Percentiles rank a stretch among this genome's conserved stretches.
Evolutionary conservation across 1,140 invertebrate genomes (phyloP).

Genomic region (Papilio polytes): DNA sequence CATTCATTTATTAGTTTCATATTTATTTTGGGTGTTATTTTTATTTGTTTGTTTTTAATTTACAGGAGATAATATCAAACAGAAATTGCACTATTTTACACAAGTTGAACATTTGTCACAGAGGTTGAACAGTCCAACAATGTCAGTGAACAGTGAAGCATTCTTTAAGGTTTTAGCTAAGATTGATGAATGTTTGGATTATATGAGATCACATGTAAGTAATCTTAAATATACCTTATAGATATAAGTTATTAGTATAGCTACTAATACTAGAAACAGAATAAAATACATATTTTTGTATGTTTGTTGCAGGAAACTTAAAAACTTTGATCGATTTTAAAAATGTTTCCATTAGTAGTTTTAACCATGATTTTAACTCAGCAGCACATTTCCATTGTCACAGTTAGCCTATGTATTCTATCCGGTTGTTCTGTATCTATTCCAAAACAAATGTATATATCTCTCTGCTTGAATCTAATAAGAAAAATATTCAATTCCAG

Average conservation of each 20-base stretch:
- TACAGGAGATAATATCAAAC: constrained; percentile 88
- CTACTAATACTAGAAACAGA: too few species aligned
- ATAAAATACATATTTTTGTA: too few species aligned
- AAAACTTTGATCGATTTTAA: not conserved
- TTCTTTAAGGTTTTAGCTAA: constrained; percentile 92
- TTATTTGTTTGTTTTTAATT: constrained; percentile 31
- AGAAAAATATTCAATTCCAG: constrained; percentile 57
- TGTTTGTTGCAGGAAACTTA: too few species aligned
- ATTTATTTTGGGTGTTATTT: not conserved
- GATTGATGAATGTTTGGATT: constrained; percentile 94
- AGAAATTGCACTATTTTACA: constrained; percentile 93
- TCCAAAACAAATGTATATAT: too few species aligned
- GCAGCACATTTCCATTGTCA: too few species aligned
- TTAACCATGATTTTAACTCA: not conserved
- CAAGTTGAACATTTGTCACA: constrained; percentile 92
- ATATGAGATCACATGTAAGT: constrained; percentile 92
- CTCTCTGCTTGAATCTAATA: not conserved
- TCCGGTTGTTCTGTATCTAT: too few species aligned
- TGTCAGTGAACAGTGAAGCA: constrained; percentile 92
- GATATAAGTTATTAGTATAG: too few species aligned
- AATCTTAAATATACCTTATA: constrained; percentile 43
- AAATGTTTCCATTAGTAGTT: not conserved
- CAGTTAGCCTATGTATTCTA: too few species aligned
- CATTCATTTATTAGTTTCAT: not conserved
- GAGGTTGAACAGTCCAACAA: constrained; percentile 90